Base-by-base conservation (phyloP, 2,797 vertebrate species). In the Lacerta agilis region DNA sequence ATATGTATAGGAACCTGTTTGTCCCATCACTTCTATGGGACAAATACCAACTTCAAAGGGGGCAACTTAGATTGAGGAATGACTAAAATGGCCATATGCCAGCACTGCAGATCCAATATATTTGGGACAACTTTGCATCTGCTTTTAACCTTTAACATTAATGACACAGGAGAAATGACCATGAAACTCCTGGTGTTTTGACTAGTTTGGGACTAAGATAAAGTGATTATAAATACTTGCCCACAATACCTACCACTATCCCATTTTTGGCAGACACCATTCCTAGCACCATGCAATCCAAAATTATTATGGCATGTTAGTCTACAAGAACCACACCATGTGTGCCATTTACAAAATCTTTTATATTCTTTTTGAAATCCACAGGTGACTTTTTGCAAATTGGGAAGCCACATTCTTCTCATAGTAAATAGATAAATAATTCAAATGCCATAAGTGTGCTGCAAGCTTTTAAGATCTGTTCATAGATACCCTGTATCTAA, bases 381-480 rank as follows among this genome's bases (percentile, higher is more conserved):
- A 33, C 85, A 84, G 64, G 66, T 66, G 15, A 75, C 76, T 91
- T 93, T 55, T 41, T 78, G 7, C 76, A 88, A 94, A 89, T 67
- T 82, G 17, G 61, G 86, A 92, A 87, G 83, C 66, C 89, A 38
- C 36, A 49, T 81, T 86, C 91, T 73, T 82, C 73, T 87, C 89
- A 91, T 67, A 92, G 86, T 93, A 91, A 75, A 33, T 80, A 72
- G 80, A 86, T 92, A 80, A 72, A 77, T 84, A 80, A 78, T 92
- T 80, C 78, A 83, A 88, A 90, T 88, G 69, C 82, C 87, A 38
- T 69, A 58, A 83, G 85, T 90, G 72, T 93, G 67, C 87, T 78
- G 81, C n/a, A 91, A 90, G 75, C 20, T 82, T 93, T 90, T 89
- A 83, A 79, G 73, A 92, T 93, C 87, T 95, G 41, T 79, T 43